Evolutionary conservation across 2,113 vertebrate species (phyloP), one percentile per base, ranked within the genome.

Genomic region (Merops nubicus): DNA sequence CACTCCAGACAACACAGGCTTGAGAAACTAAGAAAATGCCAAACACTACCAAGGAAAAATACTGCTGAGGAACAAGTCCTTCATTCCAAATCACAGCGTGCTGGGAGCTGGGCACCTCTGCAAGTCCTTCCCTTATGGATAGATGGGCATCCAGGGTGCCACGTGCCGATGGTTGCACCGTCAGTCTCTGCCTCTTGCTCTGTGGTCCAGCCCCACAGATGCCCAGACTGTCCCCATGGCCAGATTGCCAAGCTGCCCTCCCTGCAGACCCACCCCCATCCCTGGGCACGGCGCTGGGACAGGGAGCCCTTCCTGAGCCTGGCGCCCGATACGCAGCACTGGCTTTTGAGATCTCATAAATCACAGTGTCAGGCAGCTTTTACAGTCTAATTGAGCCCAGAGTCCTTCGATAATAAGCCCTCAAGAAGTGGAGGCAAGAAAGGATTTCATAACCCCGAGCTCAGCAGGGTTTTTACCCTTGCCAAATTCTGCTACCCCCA

Each of bases 61-160:
- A 21, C 15, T 33, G 48, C 45, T 3, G 42, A 26, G 68, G 29
- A 62, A 12, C 42, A 54, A 17, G 18, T 21, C 50, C 70, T 69
- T 2, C 14, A 34, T 33, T 47, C 33, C 2, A 2, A 42, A 51
- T 15, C 68, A 5, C 47, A 45, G 33, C 0, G 0, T 7, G n/a
- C 43, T 25, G 63, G 63, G 33, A 64, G 75, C 62, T 51, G 54
- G n/a, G 19, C 21, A 38, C 4, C 33, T 60, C 83, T 43, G 34
- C 54, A 20, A 25, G 63, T 1, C 38, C 23, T 86, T 31, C 40
- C 36, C 38, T 2, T 6, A 3, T 0, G 21, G 60, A 3, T 10
- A 17, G 34, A 3, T 3, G 0, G 8, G 26, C 22, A 63, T 25
- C 47, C 80, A 50, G 8, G 31, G 26, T 0, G 12, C n/a, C 40